Conservation (phyloP, 2,888 invertebrate genomes). For the Mesorhabditis spiculigera region DNA sequence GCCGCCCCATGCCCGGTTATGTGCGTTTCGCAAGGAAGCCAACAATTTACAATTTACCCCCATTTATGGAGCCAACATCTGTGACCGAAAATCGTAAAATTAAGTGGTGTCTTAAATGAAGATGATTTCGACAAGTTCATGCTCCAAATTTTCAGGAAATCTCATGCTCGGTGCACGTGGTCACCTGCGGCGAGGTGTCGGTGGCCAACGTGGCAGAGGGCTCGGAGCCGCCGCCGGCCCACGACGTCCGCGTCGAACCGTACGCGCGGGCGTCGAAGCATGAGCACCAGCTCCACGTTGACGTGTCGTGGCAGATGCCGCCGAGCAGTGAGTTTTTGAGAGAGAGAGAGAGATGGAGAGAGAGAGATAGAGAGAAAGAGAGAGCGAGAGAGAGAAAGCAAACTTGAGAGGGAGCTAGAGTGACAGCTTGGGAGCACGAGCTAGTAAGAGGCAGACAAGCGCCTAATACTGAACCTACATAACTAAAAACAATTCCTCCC, state of each 20-base stretch:
- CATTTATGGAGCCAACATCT: too few species aligned
- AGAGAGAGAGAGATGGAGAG: too few species aligned
- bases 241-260: slow-evolving; percentile 50
- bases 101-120: neutral
- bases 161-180: slow-evolving; percentile 43
- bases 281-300: slow-evolving; percentile 49
- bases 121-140: neutral
- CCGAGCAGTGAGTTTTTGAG: slow-evolving; percentile 38
- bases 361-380: too few species aligned
- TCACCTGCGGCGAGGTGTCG: slow-evolving; percentile 38
- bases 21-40: too few species aligned
- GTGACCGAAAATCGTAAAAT: too few species aligned
- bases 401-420: neutral
- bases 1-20: too few species aligned
- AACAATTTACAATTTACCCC: too few species aligned
- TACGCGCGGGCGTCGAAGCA: slow-evolving; percentile 41
- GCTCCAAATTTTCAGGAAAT: slow-evolving; percentile 30
- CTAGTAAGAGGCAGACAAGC: too few species aligned
- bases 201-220: slow-evolving; percentile 21
- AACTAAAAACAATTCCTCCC: too few species aligned
- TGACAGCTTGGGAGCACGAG: neutral
- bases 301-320: slow-evolving; percentile 56
- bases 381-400: too few species aligned
- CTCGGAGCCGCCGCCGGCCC: slow-evolving; percentile 42
- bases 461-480: too few species aligned